phyloP scores from a whole-genome alignment of 1,140 invertebrate species.

The Drosophila quadrilineata region DNA sequence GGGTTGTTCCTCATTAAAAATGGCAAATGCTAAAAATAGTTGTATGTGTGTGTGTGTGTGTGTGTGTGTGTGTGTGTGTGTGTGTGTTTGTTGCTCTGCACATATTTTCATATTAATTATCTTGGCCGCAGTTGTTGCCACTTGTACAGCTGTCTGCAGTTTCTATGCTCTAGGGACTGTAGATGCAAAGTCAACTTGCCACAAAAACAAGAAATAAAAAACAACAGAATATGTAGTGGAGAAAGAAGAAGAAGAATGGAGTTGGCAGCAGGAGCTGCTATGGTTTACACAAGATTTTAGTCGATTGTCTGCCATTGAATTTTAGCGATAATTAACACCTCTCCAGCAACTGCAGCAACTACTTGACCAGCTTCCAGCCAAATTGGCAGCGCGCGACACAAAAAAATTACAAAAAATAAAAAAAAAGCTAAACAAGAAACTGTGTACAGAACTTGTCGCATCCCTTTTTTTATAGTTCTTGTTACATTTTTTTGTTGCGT shows the following conservation, averaged over 20 bases:
- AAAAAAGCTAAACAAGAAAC: too few relatives aligned
- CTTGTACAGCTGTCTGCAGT: constrained; percentile 49
- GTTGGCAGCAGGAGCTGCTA: constrained; percentile 34
- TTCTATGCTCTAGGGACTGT: constrained; percentile 48
- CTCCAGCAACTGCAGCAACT: constrained; percentile 43
- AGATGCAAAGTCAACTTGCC: constrained; percentile 61
- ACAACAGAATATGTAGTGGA: background rate
- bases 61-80: too few relatives aligned
- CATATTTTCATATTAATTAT: constrained; percentile 80
- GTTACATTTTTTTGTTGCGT: background rate
- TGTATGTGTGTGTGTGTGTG: too few relatives aligned
- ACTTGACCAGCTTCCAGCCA: too few relatives aligned
- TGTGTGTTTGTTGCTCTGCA: too few relatives aligned
- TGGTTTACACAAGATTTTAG: constrained; percentile 63
- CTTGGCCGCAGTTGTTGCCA: constrained; percentile 38
- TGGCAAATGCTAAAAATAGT: constrained; percentile 67
- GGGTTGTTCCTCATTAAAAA: constrained; percentile 60
- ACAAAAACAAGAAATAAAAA: background rate
- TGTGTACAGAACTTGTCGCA: constrained; percentile 35
- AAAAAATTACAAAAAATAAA: constrained; percentile 17
- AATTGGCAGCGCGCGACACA: constrained; percentile 66
- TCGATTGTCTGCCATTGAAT: constrained; percentile 74
- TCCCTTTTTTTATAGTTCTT: constrained; percentile 33
- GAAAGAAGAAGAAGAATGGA: constrained; percentile 1
- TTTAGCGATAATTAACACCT: constrained; percentile 80